Percentiles rank a stretch among this genome's conserved stretches.
Evolutionary conservation across 2,888 invertebrate genomes (phyloP).

Genomic region (Bruchidius siliquastri): DNA sequence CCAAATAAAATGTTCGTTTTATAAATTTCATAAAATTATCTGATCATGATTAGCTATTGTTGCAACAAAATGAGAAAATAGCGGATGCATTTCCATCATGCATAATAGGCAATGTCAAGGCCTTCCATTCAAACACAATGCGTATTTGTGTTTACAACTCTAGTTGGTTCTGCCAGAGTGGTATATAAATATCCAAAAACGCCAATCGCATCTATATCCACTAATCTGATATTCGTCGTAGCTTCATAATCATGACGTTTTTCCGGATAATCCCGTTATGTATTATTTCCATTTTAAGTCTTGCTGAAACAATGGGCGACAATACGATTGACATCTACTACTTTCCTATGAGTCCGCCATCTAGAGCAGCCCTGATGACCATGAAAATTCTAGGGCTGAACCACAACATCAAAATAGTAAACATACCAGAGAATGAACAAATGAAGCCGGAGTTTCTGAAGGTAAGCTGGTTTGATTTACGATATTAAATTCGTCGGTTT

Average conservation of each 20-base stretch:
- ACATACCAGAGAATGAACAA: constrained; percentile 59
- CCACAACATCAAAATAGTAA: constrained; percentile 60
- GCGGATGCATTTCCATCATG: neutral
- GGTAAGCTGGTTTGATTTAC: constrained; percentile 45
- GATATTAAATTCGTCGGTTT: neutral
- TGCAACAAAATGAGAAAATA: neutral
- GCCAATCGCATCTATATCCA: neutral
- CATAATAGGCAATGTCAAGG: neutral
- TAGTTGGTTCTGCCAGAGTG: neutral
- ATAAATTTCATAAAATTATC: neutral
- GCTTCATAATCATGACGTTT: neutral
- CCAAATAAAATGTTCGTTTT: neutral
- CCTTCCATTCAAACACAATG: neutral
- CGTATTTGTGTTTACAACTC: too few species aligned
- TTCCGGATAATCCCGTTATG: neutral
- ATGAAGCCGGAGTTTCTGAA: constrained; percentile 62
- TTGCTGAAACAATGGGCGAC: constrained; percentile 30
- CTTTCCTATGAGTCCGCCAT: constrained; percentile 60
- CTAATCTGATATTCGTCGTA: neutral
- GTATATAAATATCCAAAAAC: neutral
- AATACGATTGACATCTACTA: constrained; percentile 59
- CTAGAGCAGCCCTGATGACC: constrained; percentile 56
- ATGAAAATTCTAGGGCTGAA: constrained; percentile 62
- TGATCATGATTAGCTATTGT: neutral
- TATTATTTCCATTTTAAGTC: constrained; percentile 18